A percentile compares a stretch with the other conserved stretches of the same genome.
These are phyloP conservation scores for Portunus trituberculatus DNA, from an alignment of 1,140 invertebrate genomes.

Conservation along the genomic window DNA sequence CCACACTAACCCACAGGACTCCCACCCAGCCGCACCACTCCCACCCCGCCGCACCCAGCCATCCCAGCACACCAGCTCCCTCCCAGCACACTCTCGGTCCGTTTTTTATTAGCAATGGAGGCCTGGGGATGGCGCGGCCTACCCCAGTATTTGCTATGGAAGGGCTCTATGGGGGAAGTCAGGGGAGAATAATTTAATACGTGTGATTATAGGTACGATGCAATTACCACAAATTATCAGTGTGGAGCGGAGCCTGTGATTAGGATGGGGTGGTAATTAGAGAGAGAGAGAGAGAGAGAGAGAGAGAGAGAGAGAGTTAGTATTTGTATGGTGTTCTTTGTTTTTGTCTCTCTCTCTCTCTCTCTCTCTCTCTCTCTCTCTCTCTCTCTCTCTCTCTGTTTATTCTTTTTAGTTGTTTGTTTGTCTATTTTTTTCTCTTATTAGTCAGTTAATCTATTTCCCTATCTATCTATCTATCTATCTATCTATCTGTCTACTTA, in stretches of 20 bases:
- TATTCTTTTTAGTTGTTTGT: no score
- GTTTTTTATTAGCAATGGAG: background rate
- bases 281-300: background rate
- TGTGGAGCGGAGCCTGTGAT: background rate
- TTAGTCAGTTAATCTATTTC: no score
- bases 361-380: no score
- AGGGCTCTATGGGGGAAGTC: background rate
- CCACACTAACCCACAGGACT: no score
- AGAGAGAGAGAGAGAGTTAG: background rate
- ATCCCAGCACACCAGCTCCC: background rate
- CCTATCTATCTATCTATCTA: no score
- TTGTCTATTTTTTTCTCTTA: no score
- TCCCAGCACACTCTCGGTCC: background rate
- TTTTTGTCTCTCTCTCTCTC: no score
- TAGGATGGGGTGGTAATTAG: background rate
- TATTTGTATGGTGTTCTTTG: no score
- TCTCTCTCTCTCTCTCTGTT: no score
- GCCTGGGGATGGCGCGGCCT: background rate
- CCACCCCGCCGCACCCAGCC: background rate
- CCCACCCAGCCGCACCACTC: background rate
- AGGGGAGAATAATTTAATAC: background rate
- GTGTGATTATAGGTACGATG: background rate
- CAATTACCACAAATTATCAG: background rate
- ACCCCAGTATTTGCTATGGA: background rate
- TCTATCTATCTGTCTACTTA: no score